Conservation (phyloP, 2,113 vertebrate genomes). For the Petromus typicus region DNA sequence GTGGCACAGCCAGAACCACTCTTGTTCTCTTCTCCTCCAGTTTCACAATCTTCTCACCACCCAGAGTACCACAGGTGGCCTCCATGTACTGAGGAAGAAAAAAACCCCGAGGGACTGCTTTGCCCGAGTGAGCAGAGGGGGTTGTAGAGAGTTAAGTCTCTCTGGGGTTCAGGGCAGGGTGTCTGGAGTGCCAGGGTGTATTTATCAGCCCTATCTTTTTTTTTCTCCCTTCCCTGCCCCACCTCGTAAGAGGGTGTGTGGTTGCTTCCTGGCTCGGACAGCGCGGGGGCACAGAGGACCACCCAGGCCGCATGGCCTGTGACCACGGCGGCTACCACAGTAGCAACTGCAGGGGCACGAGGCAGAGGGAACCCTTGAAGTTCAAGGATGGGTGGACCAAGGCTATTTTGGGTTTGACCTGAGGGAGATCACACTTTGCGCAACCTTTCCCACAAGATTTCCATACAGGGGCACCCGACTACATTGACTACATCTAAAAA, state of each 20-base stretch:
- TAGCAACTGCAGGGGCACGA: not conserved
- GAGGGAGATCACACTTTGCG: conserved; percentile 51
- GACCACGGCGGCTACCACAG: conserved; percentile 35
- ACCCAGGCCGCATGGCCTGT: conserved; percentile 49
- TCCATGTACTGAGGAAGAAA: not conserved
- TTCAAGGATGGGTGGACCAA: conserved; percentile 7
- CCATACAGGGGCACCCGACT: not conserved
- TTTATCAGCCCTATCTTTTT: conserved; percentile 73
- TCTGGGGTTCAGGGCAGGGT: not conserved
- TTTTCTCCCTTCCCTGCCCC: not conserved
- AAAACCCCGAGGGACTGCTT: not conserved
- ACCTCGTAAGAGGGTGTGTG: conserved; percentile 27
- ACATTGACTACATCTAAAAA: not conserved
- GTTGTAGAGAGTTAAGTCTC: conserved; percentile 31
- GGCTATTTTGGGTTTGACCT: conserved; percentile 62
- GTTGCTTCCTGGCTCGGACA: conserved; percentile 27
- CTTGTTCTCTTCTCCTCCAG: not conserved
- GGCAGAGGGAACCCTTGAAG: conserved; percentile 69
- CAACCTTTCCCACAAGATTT: conserved; percentile 30
- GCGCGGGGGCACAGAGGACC: conserved; percentile 47
- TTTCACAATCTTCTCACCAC: not conserved
- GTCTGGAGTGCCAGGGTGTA: not conserved
- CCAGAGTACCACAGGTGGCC: not conserved
- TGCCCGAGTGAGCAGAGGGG: not conserved
- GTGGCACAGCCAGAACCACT: not conserved